These are phyloP conservation scores for Timandra comae DNA, from an alignment of 2,888 invertebrate genomes.

Conservation along the genomic window DNA sequence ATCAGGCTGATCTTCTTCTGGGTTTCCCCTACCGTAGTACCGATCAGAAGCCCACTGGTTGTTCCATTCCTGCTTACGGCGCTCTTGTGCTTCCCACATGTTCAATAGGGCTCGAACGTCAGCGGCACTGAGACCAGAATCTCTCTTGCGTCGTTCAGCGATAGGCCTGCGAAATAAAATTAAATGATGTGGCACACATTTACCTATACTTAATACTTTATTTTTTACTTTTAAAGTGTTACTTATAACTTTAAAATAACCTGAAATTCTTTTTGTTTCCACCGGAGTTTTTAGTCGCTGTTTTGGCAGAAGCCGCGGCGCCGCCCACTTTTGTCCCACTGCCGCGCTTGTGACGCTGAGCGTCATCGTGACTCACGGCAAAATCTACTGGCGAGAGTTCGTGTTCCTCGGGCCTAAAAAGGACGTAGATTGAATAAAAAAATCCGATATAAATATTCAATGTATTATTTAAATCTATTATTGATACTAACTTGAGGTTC, in stretches of 20 bases:
- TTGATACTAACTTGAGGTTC: constrained; percentile 56
- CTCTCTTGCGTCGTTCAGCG: constrained; percentile 75
- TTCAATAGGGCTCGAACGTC: constrained; percentile 78
- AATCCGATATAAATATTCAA: too few relatives aligned
- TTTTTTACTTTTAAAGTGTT: too few relatives aligned
- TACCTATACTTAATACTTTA: constrained; percentile 3
- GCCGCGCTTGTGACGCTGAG: constrained; percentile 58
- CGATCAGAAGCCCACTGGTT: constrained; percentile 61
- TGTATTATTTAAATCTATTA: too few relatives aligned
- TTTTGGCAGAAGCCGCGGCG: constrained; percentile 66
- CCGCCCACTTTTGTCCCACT: constrained; percentile 66
- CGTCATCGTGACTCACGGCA: constrained; percentile 47
- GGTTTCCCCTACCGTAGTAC: constrained; percentile 57
- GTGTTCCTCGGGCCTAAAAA: constrained; percentile 51
- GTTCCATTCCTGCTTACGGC: constrained; percentile 69
- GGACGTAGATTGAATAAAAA: too few relatives aligned
- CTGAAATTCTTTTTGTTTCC: constrained; percentile 70
- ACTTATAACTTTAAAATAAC: constrained; percentile 36
- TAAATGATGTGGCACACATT: too few relatives aligned
- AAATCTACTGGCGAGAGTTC: constrained; percentile 54
- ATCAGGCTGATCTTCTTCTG: constrained; percentile 69
- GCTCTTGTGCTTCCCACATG: constrained; percentile 78
- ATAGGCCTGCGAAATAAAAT: constrained; percentile 46
- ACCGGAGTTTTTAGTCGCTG: constrained; percentile 63
- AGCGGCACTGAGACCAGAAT: constrained; percentile 78